These are phyloP conservation scores for Sphaeramia orbicularis DNA, from an alignment of 2,797 vertebrate genomes.

Conservation along the genomic window DNA sequence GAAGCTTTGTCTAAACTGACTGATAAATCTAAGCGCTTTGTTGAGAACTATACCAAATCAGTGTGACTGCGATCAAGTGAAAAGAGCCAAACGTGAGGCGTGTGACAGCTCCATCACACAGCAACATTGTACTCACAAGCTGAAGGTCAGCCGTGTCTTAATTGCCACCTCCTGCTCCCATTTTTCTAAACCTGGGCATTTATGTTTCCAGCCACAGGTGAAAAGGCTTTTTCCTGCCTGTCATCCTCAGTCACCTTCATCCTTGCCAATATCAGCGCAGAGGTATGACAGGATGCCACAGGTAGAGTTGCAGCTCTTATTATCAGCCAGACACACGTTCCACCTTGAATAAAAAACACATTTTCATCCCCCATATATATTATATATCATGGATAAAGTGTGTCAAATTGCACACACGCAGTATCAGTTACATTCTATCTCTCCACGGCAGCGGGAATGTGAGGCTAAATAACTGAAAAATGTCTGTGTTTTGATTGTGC, in stretches of 20 bases:
- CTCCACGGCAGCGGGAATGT: not conserved
- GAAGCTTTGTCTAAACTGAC: not conserved
- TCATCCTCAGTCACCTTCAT: constrained; percentile 80
- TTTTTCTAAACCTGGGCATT: constrained; percentile 73
- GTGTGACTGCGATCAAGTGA: constrained; percentile 26
- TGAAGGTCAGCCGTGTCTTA: constrained; percentile 71
- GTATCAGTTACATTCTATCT: not conserved
- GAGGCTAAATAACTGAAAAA: not conserved
- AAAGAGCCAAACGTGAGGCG: constrained; percentile 44
- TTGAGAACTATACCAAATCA: constrained; percentile 5
- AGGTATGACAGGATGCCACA: constrained; percentile 34
- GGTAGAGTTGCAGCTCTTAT: constrained; percentile 8
- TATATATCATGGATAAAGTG: not conserved
- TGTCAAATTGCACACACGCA: not conserved
- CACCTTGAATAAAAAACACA: not conserved
- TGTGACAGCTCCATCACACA: constrained; percentile 66
- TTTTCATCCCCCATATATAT: constrained; percentile 2
- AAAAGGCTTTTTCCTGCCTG: constrained; percentile 69
- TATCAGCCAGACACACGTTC: not conserved
- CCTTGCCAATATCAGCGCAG: constrained; percentile 17
- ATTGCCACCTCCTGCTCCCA: constrained; percentile 43
- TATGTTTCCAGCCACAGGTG: constrained; percentile 64
- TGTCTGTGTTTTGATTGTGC: not conserved
- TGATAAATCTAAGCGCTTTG: not conserved
- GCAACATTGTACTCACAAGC: constrained; percentile 24